Evolutionary conservation across 2,888 invertebrate genomes (phyloP).

Genomic region (Pelosia muscerda): DNA sequence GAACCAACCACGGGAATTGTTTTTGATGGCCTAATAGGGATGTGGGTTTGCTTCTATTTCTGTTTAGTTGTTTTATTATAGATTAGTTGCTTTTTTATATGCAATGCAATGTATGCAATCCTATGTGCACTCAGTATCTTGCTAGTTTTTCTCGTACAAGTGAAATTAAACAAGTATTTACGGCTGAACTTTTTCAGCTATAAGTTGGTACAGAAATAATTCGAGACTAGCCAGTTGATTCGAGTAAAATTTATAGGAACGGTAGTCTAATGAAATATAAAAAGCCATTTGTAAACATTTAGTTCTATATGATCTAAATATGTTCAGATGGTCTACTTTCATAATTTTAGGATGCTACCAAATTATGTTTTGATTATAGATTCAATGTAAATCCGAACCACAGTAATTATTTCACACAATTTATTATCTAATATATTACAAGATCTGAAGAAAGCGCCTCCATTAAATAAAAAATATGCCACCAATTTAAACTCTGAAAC

Average conservation of each 20-base stretch:
- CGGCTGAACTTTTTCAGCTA: neutral
- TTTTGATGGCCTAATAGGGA: slow-evolving; percentile 72
- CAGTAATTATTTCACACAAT: slow-evolving; percentile 38
- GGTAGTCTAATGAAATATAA: neutral
- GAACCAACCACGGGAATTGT: slow-evolving; percentile 70
- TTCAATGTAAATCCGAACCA: slow-evolving; percentile 22
- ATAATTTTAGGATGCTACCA: neutral
- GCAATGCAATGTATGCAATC: neutral
- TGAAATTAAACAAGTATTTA: too few species aligned
- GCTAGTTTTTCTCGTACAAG: too few species aligned
- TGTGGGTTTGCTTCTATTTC: slow-evolving; percentile 65
- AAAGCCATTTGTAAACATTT: neutral
- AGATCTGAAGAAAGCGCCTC: slow-evolving; percentile 40
- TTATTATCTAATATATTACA: slow-evolving; percentile 37
- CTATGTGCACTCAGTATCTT: neutral
- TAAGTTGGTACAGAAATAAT: neutral
- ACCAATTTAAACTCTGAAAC: slow-evolving; percentile 48
- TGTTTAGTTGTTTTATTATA: slow-evolving; percentile 47
- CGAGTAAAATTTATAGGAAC: neutral
- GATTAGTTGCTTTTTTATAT: slow-evolving; percentile 5
- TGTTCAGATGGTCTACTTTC: neutral
- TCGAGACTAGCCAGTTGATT: too few species aligned
- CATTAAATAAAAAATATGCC: slow-evolving; percentile 47
- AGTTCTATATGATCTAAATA: neutral
- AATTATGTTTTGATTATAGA: slow-evolving; percentile 1